Evolutionary conservation across 2,797 vertebrate species (phyloP), one percentile per base, ranked within the genome.

Genomic region (Bovichtus diacanthus): DNA sequence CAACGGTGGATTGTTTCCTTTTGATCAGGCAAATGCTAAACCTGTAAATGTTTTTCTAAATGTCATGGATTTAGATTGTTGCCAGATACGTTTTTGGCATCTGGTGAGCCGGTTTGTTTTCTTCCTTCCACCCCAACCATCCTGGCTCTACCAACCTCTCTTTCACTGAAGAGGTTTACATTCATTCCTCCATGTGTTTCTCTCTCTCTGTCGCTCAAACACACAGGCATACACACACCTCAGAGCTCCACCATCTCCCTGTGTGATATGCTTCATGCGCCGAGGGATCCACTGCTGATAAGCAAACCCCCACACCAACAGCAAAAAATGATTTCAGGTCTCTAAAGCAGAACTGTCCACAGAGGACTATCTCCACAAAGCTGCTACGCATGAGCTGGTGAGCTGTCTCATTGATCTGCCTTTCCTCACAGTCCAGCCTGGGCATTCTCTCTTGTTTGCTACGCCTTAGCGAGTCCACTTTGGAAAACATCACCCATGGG

Each of bases 401-500:
- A 86, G 91, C 90, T 90, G 89, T 93, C 92, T 93, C 86, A 93
- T 93, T 92, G 92, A 94, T 93, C 93, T 87, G 76, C 78, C 80
- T 87, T 84, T 89, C 89, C 89, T 88, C 81, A 64, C 82, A 88
- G 86, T 90, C 90, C 89, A 76, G 86, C 80, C 68, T 51, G 80
- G 62, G 85, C 88, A 82, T 91, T 89, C 90, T 75, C 89, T 92
- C 87, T 87, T 92, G 91, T 92, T 91, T 90, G 89, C 91, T 86
- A 90, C 85, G 92, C 90, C 85, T 92, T 92, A 87, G 88, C 74
- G 77, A 86, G 81, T 88, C 87, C 90, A 93, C 89, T 93, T 92
- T 87, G 83, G 83, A 91, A 91, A 93, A 93, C 90, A 92, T 90
- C 70, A 60, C 89, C 89, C 88, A 74, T 71, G 81, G 84, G 90